A percentile compares a stretch with the other conserved stretches of the same genome.
These are phyloP conservation scores for Aurelia sp. DNA, from an alignment of 30 jellyfish, hydroid and myxozoan genomes.

Conservation along the genomic window DNA sequence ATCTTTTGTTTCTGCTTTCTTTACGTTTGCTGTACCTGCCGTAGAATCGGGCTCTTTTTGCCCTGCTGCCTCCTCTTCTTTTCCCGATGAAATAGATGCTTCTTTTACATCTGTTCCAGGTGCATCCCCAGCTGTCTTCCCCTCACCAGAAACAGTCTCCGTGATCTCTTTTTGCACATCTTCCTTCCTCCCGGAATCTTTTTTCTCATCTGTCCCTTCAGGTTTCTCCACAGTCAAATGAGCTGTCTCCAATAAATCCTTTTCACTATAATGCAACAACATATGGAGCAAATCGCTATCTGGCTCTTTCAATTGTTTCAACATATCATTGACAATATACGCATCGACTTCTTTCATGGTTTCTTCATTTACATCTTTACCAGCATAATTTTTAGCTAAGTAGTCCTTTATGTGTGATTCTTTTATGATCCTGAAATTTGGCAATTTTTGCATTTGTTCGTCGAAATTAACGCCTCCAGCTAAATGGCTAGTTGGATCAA, in stretches of 20 bases:
- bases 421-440: conserved; percentile 49
- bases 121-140: no score
- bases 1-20: no score
- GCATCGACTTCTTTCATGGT: conserved; percentile 43
- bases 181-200: no score
- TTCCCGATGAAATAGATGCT: no score
- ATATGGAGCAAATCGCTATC: conserved; percentile 45
- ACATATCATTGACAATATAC: conserved; percentile 45
- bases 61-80: no score
- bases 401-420: conserved; percentile 31
- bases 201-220: no score
- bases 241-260: conserved; percentile 16
- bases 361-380: conserved; percentile 32
- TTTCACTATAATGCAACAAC: conserved; percentile 42
- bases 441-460: conserved; percentile 27
- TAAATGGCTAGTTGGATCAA: background rate
- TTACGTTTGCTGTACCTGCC: no score
- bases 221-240: no score
- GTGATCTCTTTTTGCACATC: no score
- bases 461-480: background rate
- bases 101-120: no score
- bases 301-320: conserved; percentile 55
- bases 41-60: no score
- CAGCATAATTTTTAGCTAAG: conserved; percentile 34
- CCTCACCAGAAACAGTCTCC: no score